Evolutionary conservation across 2,888 invertebrate species (phyloP), one percentile per base, ranked within the genome.

Genomic region (Cyclophora punctaria): DNA sequence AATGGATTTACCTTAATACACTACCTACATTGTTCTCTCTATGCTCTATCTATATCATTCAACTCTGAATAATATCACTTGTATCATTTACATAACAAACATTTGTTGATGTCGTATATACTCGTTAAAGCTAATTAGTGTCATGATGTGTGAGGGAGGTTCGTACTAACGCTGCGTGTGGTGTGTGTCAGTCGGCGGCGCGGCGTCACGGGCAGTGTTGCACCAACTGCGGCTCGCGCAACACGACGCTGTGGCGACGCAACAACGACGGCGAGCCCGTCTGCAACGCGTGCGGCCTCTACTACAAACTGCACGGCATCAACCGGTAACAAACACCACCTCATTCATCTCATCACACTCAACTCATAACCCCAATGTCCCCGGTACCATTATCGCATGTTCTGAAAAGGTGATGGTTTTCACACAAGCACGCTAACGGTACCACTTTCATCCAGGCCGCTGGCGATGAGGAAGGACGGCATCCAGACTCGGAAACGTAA

Each of bases 181-280:
- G 44, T 4, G 34, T 50, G 74, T 82, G 84, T 60, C 90, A 95
- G 95, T 95, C 94, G 47, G 95, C 95, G 44, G 95, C 95, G 53
- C 91, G 98, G 62, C 92, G 98, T 6, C 90, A 96, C 70, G 98
- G 98, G 0, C 91, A 98, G 62, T 94, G 94, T 76, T 99, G 98
- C 88, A 97, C 98, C 59, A 99, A 99, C 89, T 99, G 98, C 83
- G 95, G 96, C 54, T 99, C 99, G n/a, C 92, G 96, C 53, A 96
- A 96, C 67, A 99, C 99, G 45, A 99, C 99, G 34, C 91, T 99
- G 49, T 99, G 99, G 99, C 91, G 99, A 51, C 92, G 99, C 60
- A 99, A 99, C 90, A 86, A 97, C 86, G 97, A 98, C 75, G 99
- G 99, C 46, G 98, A 99, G 83, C 98, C 99, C 0, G 99, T 99